Conservation (phyloP, 92 coral and sea anemone genomes). For the Chrysogorgia sp. region DNA sequence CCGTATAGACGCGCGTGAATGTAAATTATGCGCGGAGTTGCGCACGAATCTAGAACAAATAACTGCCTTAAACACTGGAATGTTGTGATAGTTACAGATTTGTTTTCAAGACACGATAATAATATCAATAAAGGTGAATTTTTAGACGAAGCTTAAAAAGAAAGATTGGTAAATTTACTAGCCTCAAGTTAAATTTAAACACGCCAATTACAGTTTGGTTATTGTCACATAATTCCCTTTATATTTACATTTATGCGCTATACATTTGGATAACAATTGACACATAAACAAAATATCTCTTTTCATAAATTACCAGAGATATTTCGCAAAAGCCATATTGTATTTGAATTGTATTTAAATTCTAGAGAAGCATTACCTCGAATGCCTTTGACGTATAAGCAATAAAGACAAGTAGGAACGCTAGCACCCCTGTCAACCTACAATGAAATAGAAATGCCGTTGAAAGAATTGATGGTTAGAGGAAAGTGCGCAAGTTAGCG, state of each 20-base stretch:
- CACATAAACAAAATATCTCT: neutral
- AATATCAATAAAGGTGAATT: neutral
- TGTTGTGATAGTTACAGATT: neutral
- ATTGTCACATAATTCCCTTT: neutral
- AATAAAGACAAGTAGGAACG: constrained; percentile 41
- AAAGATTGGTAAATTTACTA: neutral
- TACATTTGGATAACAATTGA: neutral
- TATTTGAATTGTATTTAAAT: neutral
- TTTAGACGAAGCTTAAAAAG: neutral
- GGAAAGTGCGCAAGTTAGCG: neutral
- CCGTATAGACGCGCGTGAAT: too few relatives aligned
- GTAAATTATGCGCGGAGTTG: too few relatives aligned
- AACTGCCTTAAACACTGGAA: neutral
- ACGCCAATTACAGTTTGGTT: neutral
- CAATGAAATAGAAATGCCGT: neutral
- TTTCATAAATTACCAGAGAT: neutral
- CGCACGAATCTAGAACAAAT: too few relatives aligned
- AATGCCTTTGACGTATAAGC: constrained; percentile 19
- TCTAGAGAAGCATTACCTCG: constrained; percentile 15
- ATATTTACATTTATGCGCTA: neutral
- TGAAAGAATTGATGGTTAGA: neutral
- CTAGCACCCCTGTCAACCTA: constrained; percentile 43
- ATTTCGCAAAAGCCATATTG: neutral
- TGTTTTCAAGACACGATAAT: neutral
- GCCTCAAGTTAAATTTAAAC: neutral